Conservation (phyloP, 1,140 invertebrate genomes). For the Augochlora pura region DNA sequence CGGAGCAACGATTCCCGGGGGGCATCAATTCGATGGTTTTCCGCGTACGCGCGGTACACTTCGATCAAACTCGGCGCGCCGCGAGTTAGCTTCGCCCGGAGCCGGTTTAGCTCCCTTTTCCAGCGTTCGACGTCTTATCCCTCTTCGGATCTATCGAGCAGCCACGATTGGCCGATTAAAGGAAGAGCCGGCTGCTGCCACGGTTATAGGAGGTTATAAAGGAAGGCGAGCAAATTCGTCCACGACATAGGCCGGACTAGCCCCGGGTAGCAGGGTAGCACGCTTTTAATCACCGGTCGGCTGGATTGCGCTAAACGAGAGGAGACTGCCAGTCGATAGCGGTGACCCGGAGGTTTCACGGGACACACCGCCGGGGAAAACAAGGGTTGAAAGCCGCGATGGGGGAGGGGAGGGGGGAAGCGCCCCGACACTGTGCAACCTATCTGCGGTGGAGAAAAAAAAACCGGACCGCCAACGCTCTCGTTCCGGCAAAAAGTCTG, state of each 20-base stretch:
- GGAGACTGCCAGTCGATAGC: slow-evolving; percentile 43
- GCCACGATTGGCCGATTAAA: slow-evolving; percentile 22
- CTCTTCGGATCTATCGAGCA: not conserved
- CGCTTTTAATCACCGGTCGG: slow-evolving; percentile 71
- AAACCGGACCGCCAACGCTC: slow-evolving; percentile 15
- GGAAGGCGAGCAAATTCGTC: slow-evolving; percentile 8
- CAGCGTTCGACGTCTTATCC: slow-evolving; percentile 37
- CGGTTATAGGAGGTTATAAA: too few species aligned
- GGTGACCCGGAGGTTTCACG: slow-evolving; percentile 20
- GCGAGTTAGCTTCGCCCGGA: slow-evolving; percentile 19
- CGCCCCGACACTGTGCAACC: slow-evolving; percentile 50
- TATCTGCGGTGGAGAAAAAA: slow-evolving; percentile 47
- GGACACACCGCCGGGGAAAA: slow-evolving; percentile 53
- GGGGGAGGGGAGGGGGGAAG: slow-evolving; percentile 54
- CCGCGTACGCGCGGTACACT: slow-evolving; percentile 18
- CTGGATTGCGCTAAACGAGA: slow-evolving; percentile 65
- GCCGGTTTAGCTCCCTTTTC: not conserved
- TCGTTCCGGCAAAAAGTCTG: slow-evolving; percentile 37
- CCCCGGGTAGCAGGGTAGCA: slow-evolving; percentile 41
- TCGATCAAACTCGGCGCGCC: slow-evolving; percentile 34
- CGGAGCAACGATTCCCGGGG: not conserved
- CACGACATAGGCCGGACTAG: slow-evolving; percentile 36
- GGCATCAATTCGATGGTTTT: not conserved
- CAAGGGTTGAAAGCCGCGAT: slow-evolving; percentile 65
- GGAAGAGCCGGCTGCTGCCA: not conserved